Percentiles rank a stretch among this genome's conserved stretches.
Evolutionary conservation across 2,113 vertebrate species (phyloP).

Genomic region (Microtus richardsoni): DNA sequence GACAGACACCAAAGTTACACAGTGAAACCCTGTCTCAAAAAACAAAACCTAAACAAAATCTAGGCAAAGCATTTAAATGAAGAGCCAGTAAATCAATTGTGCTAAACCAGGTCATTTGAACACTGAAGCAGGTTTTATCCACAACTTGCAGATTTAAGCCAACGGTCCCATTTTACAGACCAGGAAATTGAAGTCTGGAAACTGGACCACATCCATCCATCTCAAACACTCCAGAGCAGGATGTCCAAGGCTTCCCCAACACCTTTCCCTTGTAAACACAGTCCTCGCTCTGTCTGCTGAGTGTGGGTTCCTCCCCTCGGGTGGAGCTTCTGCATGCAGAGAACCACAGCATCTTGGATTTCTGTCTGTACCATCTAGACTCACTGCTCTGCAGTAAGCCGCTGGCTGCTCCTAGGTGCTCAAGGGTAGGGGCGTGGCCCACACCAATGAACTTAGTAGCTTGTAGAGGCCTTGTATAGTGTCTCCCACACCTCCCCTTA

Average conservation of each 20-base stretch:
- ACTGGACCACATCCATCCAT: background rate
- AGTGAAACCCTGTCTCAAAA: too few relatives aligned
- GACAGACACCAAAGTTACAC: too few relatives aligned
- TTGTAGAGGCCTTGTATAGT: background rate
- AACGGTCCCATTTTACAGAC: conserved; percentile 13
- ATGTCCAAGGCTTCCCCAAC: background rate
- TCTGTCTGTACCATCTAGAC: conserved; percentile 88
- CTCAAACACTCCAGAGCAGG: background rate
- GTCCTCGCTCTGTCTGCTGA: conserved; percentile 61
- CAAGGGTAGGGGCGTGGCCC: background rate
- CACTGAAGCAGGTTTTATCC: background rate
- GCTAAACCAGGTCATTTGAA: background rate
- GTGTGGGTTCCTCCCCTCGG: conserved; percentile 88
- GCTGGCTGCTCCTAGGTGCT: conserved; percentile 86
- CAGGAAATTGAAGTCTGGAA: conserved; percentile 5
- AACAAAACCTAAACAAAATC: too few relatives aligned
- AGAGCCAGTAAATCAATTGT: background rate
- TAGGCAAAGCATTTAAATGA: background rate
- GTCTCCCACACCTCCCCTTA: conserved; percentile 37
- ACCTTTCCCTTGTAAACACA: conserved; percentile 48
- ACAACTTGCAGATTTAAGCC: background rate
- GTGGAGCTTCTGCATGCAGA: conserved; percentile 91
- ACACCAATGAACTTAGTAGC: fast-evolving
- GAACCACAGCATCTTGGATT: conserved; percentile 86
- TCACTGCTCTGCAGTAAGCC: conserved; percentile 90